Percentiles rank a stretch among this genome's conserved stretches.
phyloP scores from a whole-genome alignment of 2,888 invertebrate genomes.

The Epirrita christyi region DNA sequence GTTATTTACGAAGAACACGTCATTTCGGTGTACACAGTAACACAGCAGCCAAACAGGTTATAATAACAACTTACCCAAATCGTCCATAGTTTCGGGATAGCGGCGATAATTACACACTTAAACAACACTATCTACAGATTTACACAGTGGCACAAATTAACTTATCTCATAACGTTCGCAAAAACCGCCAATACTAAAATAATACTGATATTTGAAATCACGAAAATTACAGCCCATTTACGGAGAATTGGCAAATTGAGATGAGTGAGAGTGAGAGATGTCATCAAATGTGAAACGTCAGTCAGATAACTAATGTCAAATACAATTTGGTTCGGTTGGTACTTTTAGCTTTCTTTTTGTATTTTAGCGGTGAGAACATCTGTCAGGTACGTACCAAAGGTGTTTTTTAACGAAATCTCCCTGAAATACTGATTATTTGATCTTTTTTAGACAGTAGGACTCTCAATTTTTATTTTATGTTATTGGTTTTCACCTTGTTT shows the following conservation, averaged over 20 bases:
- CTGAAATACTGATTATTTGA: no score
- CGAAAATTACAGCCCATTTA: constrained; percentile 55
- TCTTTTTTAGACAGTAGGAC: no score
- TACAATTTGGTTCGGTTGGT: constrained; percentile 7
- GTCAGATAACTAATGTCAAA: not conserved
- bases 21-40: constrained; percentile 57
- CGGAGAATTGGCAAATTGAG: constrained; percentile 56
- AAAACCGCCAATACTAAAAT: constrained; percentile 43
- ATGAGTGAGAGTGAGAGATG: not conserved
- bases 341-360: no score
- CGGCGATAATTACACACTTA: constrained; percentile 33
- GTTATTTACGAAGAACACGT: constrained; percentile 72
- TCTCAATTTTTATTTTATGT: no score
- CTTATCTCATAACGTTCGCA: constrained; percentile 37
- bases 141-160: constrained; percentile 41
- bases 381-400: constrained; percentile 14
- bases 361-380: no score
- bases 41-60: constrained; percentile 75
- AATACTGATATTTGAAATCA: constrained; percentile 51
- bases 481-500: no score
- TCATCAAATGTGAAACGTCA: constrained; percentile 15
- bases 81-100: constrained; percentile 67
- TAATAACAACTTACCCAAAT: constrained; percentile 81
- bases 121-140: constrained; percentile 37
- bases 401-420: no score